These are phyloP conservation scores for Mesitornis unicolor DNA, from an alignment of 2,113 vertebrate genomes.

Conservation along the genomic window DNA sequence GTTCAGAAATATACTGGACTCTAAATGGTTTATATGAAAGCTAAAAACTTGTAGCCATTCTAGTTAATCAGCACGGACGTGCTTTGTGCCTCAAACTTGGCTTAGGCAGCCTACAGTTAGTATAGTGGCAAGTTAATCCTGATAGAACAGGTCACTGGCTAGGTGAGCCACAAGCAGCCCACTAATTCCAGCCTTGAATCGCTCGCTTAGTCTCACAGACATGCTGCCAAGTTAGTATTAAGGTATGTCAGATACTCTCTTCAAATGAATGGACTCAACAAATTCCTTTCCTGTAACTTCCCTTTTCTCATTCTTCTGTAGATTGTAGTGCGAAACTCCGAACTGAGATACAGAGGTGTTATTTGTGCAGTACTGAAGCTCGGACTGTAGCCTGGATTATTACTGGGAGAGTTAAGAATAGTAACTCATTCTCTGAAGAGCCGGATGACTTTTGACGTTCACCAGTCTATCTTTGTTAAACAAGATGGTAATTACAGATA, in stretches of 20 bases:
- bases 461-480: background rate
- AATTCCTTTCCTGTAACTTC: background rate
- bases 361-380: background rate
- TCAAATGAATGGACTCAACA: background rate
- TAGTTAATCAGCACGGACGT: background rate
- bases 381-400: background rate
- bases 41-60: background rate
- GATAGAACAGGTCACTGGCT: background rate
- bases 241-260: background rate
- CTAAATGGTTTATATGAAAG: background rate
- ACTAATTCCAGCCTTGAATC: background rate
- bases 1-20: background rate
- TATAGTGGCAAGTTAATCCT: background rate
- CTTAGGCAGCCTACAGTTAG: background rate
- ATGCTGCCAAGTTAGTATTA: background rate
- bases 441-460: background rate
- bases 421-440: background rate
- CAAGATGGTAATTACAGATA: conserved; percentile 45
- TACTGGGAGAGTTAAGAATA: background rate
- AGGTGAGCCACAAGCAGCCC: background rate
- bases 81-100: background rate
- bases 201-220: background rate
- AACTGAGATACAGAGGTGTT: background rate
- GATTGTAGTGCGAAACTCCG: background rate
- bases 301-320: background rate